Conservation (phyloP, 1,140 invertebrate genomes). For the Luehdorfia chinensis region DNA sequence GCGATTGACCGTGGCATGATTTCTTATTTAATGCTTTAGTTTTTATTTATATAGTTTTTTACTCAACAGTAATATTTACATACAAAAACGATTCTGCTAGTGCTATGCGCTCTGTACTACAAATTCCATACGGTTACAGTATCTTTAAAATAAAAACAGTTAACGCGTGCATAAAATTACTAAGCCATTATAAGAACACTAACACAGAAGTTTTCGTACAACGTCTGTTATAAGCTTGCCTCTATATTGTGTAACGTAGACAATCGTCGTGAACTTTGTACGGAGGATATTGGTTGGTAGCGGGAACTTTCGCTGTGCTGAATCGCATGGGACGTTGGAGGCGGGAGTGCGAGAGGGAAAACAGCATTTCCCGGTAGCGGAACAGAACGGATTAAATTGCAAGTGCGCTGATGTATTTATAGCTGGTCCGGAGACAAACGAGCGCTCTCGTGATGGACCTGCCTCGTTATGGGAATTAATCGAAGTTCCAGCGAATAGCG, state of each 20-base stretch:
- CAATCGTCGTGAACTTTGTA: slow-evolving; percentile 12
- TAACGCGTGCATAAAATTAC: slow-evolving; percentile 13
- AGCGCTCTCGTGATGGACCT: slow-evolving; percentile 68
- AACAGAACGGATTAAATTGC: slow-evolving; percentile 72
- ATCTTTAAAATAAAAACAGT: slow-evolving; percentile 30
- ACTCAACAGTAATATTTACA: slow-evolving; percentile 72
- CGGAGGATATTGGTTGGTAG: slow-evolving; percentile 13
- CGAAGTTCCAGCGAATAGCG: slow-evolving; percentile 63
- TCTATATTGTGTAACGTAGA: slow-evolving; percentile 10
- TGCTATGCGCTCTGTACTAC: slow-evolving; percentile 60
- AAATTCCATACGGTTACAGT: slow-evolving; percentile 55
- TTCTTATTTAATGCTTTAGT: too few relatives aligned
- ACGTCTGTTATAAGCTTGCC: slow-evolving; percentile 4
- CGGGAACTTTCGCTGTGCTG: slow-evolving; percentile 31
- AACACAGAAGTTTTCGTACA: neutral
- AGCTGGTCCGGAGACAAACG: slow-evolving; percentile 70
- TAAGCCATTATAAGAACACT: slow-evolving; percentile 8
- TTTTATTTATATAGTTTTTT: too few relatives aligned
- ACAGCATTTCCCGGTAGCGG: slow-evolving; percentile 44
- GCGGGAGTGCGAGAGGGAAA: slow-evolving; percentile 31
- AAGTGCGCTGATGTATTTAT: slow-evolving; percentile 75
- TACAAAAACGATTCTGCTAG: slow-evolving; percentile 63
- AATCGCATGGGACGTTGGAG: slow-evolving; percentile 30
- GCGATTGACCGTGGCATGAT: too few relatives aligned
- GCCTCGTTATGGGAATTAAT: slow-evolving; percentile 76